Evolutionary conservation across 2,797 vertebrate genomes (phyloP).

Genomic region (Tokudaia tokunoshimensis): DNA sequence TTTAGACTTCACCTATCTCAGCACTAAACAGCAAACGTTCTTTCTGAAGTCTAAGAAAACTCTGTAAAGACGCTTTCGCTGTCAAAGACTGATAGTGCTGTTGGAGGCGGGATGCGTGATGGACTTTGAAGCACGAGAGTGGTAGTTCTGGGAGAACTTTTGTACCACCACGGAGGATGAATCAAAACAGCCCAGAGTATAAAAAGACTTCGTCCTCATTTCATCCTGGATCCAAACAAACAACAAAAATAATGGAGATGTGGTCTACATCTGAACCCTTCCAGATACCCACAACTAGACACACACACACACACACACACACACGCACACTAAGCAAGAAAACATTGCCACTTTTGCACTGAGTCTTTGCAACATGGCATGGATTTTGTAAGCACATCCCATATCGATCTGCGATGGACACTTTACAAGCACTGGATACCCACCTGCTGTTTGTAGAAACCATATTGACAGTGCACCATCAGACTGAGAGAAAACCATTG

Average conservation of each 20-base stretch:
- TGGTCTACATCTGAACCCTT: conserved; percentile 71
- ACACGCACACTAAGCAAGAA: conserved; percentile 31
- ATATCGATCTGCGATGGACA: not conserved
- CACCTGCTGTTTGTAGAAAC: not conserved
- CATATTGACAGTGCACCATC: not conserved
- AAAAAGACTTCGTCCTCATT: conserved; percentile 73
- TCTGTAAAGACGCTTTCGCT: not conserved
- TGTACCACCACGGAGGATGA: not conserved
- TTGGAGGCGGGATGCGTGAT: not conserved
- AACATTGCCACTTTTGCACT: not conserved
- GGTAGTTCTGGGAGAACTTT: not conserved
- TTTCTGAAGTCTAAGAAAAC: conserved; percentile 20
- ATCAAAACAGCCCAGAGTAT: conserved; percentile 56
- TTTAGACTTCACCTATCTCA: conserved; percentile 43
- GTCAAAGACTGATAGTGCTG: not conserved
- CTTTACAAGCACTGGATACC: conserved; percentile 27
- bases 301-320: no score
- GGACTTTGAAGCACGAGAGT: not conserved
- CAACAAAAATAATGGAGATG: not conserved
- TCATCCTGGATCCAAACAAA: conserved; percentile 66
- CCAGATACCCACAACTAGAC: conserved; percentile 79
- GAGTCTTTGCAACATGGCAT: conserved; percentile 15
- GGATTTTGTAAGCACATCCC: not conserved
- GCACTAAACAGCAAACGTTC: not conserved
- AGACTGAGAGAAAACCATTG: not conserved